A percentile compares a stretch with the other conserved stretches of the same genome.
Evolutionary conservation across 2,113 vertebrate species (phyloP).

Genomic region (Tyto alba): DNA sequence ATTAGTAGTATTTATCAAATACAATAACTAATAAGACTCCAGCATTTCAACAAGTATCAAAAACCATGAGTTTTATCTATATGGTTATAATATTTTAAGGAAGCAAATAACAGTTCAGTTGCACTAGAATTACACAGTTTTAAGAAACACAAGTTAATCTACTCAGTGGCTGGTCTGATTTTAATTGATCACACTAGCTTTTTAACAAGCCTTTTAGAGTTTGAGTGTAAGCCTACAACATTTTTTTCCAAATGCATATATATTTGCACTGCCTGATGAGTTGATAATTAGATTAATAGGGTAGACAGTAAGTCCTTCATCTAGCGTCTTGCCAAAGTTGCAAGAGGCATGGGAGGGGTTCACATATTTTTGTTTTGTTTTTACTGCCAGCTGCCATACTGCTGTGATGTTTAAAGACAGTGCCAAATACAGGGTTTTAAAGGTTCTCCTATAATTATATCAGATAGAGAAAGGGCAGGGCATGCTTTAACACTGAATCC

Average conservation of each 20-base stretch:
- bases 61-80: neutral
- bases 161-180: neutral
- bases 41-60: neutral
- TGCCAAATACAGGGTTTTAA: conserved; percentile 38
- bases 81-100: neutral
- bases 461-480: conserved; percentile 16
- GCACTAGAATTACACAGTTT: neutral
- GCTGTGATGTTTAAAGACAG: conserved; percentile 12
- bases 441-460: conserved; percentile 22
- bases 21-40: neutral
- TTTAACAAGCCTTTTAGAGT: neutral
- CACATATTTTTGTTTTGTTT: conserved; percentile 26
- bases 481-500: neutral
- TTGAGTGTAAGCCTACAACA: neutral
- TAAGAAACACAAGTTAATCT: neutral
- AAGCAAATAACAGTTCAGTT: neutral
- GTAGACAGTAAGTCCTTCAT: neutral
- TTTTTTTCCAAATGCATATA: neutral
- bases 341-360: conserved; percentile 47
- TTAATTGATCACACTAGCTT: neutral
- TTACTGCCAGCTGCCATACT: conserved; percentile 22
- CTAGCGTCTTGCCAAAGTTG: neutral
- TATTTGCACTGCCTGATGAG: neutral
- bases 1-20: neutral
- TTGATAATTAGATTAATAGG: neutral